Base-by-base conservation (phyloP, 2,888 invertebrate genomes). In the Agrochola lota region DNA sequence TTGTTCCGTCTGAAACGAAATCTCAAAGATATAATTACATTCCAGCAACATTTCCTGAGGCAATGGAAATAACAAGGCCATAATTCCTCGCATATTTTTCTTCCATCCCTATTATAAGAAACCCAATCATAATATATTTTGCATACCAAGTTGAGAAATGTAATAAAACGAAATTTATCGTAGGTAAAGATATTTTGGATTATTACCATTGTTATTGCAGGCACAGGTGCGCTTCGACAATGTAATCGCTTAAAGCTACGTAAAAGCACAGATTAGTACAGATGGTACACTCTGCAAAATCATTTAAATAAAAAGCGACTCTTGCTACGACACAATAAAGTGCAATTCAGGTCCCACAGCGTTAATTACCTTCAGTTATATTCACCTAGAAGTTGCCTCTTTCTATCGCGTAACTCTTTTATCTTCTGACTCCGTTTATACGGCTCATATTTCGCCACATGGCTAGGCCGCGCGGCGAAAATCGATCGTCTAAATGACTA, bases 101-200 rank as follows among this genome's bases (percentile, higher is more conserved):
- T 70, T 66, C 12, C 46, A 78, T 49, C n/a, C 35, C 23, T 20
- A 35, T 23, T 64, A 20, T 46, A 49, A 63, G 35, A 66, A 46
- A 81, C 49, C 40, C 60, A 75, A 80, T 82, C 57, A 52, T 62
- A 70, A 75, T 57, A 46, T 62, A 69, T 83, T 83, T 81, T 68
- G 71, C 68, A 55, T 71, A 69, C 30, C 40, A 64, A 69, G 35
- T 77, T 60, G 67, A 72, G 59, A 70, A 71, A 74, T 55, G 87
- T 81, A 71, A 87, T 87, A 87, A 80, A 85, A 80, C 60, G 62
- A 71, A 77, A 73, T 80, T 85, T 83, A 73, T 69, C 23, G 63
- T 67, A 59, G 57, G 52, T 64, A 66, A 69, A 74, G 77, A 71
- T 46, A 72, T 79, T 63, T 72, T 40, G 23, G 30, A 75, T 77